A percentile compares a stretch with the other conserved stretches of the same genome.
phyloP scores from a whole-genome alignment of 2,888 invertebrate genomes.

The Rotaria macrura region DNA sequence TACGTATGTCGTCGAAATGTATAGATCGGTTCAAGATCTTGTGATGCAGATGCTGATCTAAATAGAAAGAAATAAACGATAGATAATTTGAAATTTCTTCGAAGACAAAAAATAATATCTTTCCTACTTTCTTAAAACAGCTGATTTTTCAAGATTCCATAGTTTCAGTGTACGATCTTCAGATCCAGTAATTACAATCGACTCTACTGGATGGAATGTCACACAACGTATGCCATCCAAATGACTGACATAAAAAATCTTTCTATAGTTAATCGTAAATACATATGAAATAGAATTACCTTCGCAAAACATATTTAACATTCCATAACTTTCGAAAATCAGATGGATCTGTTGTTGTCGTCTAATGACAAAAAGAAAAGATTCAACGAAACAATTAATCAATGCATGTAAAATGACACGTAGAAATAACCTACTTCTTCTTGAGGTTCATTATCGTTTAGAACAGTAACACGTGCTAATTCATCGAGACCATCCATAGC shows the following conservation, averaged over 20 bases:
- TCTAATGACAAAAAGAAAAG: background rate
- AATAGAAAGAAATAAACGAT: slow-evolving; percentile 36
- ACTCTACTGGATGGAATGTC: slow-evolving; percentile 66
- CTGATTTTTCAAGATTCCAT: slow-evolving; percentile 97
- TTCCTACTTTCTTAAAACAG: slow-evolving; percentile 84
- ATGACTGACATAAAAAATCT: too few relatives aligned
- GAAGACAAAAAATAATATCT: slow-evolving; percentile 37
- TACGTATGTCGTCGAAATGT: slow-evolving; percentile 79
- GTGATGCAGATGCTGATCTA: slow-evolving; percentile 56
- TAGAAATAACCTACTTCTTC: too few relatives aligned
- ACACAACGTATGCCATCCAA: slow-evolving; percentile 53
- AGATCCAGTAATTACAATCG: slow-evolving; percentile 88
- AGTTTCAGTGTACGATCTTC: slow-evolving; percentile 97
- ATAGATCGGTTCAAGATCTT: slow-evolving; percentile 95
- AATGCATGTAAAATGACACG: too few relatives aligned
- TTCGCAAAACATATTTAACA: slow-evolving; percentile 73
- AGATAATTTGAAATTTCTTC: too few relatives aligned
- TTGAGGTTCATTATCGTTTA: slow-evolving; percentile 79
- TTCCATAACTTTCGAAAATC: slow-evolving; percentile 50
- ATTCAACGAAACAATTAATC: background rate
- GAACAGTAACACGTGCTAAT: slow-evolving; percentile 86
- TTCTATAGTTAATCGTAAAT: too few relatives aligned
- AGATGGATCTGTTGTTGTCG: slow-evolving; percentile 36
- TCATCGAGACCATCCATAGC: slow-evolving; percentile 77
- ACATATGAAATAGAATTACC: slow-evolving; percentile 37